These are phyloP conservation scores for Mylabris sibirica DNA, from an alignment of 2,888 invertebrate species.

Conservation along the genomic window DNA sequence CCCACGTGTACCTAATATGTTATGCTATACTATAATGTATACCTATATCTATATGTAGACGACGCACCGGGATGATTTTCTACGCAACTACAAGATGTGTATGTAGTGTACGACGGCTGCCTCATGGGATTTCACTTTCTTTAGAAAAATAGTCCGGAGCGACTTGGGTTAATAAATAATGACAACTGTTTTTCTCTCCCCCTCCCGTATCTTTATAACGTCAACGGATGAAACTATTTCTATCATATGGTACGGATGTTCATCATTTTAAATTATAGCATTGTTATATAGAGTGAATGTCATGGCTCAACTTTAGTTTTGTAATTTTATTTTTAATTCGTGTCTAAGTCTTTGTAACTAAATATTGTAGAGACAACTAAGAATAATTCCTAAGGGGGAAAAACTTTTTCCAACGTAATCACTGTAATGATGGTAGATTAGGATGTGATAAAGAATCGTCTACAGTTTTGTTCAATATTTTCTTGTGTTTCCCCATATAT, in stretches of 20 bases:
- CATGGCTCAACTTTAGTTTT: neutral
- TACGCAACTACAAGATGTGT: slow-evolving; percentile 43
- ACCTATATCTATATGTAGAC: slow-evolving; percentile 28
- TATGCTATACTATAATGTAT: slow-evolving; percentile 38
- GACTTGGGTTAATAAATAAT: slow-evolving; percentile 31
- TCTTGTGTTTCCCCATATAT: slow-evolving; percentile 47
- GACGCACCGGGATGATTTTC: slow-evolving; percentile 41
- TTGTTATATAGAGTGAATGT: neutral
- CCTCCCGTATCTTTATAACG: neutral
- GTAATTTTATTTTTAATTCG: neutral
- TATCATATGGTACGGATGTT: neutral
- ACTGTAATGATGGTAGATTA: slow-evolving; percentile 37
- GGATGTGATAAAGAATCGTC: slow-evolving; percentile 46
- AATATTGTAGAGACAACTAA: neutral
- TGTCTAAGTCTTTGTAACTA: neutral
- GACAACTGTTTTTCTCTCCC: slow-evolving; percentile 12
- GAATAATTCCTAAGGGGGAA: neutral
- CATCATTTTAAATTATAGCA: neutral
- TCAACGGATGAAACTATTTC: neutral
- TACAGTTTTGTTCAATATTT: slow-evolving; percentile 48
- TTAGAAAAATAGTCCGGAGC: slow-evolving; percentile 29
- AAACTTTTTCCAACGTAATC: slow-evolving; percentile 23
- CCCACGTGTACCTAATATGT: slow-evolving; percentile 53
- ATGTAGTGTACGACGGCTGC: slow-evolving; percentile 32
- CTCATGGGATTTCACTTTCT: slow-evolving; percentile 28